Base-by-base conservation (phyloP, 2,888 invertebrate species). In the Drosophila sordidula region DNA sequence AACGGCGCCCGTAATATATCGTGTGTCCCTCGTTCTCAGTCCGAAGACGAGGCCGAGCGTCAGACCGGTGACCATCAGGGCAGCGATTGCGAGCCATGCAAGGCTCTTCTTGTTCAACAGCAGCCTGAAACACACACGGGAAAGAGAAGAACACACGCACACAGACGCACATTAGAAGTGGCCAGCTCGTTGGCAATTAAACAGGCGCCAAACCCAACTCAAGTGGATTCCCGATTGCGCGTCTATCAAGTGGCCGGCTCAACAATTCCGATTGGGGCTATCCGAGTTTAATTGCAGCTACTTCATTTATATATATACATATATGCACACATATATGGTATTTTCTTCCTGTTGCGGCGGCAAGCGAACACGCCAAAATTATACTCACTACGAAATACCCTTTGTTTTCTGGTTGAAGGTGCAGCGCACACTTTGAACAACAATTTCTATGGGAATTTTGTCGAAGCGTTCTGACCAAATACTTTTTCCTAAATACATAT, bases 1-100 rank as follows among this genome's bases (percentile, higher is more conserved):
- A 64, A 97, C 94, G 4, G 95, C 95, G 41, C 90, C 92, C 3
- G 67, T 80, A 29, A 88, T 72, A 14, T 57, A 44, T 3, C 68
- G 67, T 3, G 55, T 34, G 5, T 65, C 70, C 1, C 22, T 66
- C 22, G 73, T 71, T 38, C 78, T 75, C 1, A 90, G 66, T 0
- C 90, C 90, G 44, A 91, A 91, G 25, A 90, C 83, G 34, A 92
- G 68, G 25, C 90, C 91, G 26, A 92, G 69, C 9, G 78, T 83
- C 50, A 91, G n/a, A 9, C 69, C 90, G 26, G 85, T 69, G 52
- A 90, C 80, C 39, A 90, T 46, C 9, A 90, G 42, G 0, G 87
- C 89, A 34, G 71, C 78, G 38, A 91, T 67, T 22, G 76, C 39
- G 25, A 87, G 58, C 89, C 89, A 91, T 87, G 90, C 66, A 18